Evolutionary conservation across 2,797 vertebrate species (phyloP), one percentile per base, ranked within the genome.

Genomic region (Hemibagrus guttatus): DNA sequence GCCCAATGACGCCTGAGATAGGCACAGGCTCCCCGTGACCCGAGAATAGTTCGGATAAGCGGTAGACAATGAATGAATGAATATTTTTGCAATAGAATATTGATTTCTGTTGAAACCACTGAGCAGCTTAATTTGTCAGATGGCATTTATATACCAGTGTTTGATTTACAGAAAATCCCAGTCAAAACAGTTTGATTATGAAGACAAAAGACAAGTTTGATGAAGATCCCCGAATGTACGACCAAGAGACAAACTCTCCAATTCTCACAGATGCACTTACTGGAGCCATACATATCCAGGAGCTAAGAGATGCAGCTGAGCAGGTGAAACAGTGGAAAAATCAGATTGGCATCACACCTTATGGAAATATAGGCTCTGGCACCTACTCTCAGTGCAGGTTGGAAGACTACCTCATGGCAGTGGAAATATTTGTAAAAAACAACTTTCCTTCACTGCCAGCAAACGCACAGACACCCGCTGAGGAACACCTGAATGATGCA

Each of bases 381-480:
- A 80, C 12, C 21, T 56, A 19, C 17, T 56, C 69, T 49, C 39
- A 82, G 54, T 28, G 28, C 16, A 61, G 16, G 61, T 54, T 23
- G 12, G 14, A 11, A 7, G 3, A 4, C 0, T 82, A 26, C 28
- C 1, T 39, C 2, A 28, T 0, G 11, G 64, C 86, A 64, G 79
- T 95, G 13, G 81, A 90, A 49, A 61, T 0, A 17, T 90, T 63
- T 16, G 90, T 92, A 54, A 7, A 39, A 0, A 2, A 84, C 26
- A 81, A 74, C 23, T 90, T 94, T 84, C 91, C 92, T 3, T 26
- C 64, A 8, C 68, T 84, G 2, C 92, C 93, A 1, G 1, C 56
- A 69, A 49, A 75, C 17, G 42, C 49, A 61, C 56, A 84, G 31
- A 1, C 26, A 39, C 14, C 61, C 71, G 87, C 92, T 1, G 0